Conservation (phyloP, 2,888 invertebrate genomes). For the Unio delphinus region DNA sequence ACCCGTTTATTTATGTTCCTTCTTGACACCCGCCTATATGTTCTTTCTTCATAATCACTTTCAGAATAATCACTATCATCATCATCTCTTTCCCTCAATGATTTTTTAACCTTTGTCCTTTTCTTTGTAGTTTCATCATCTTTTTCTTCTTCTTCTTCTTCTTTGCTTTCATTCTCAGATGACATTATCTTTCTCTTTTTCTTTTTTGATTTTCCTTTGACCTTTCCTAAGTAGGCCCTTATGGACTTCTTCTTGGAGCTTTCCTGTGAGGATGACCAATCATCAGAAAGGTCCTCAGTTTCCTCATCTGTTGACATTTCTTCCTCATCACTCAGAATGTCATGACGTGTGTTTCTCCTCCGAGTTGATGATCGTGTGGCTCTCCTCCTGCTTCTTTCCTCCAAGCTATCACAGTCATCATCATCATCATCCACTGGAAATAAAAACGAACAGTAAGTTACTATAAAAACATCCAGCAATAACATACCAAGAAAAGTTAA, state of each 20-base stretch:
- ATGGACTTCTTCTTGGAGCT: constrained; percentile 11
- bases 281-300: constrained; percentile 39
- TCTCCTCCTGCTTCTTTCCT: constrained; percentile 32
- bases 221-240: constrained; percentile 11
- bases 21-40: not conserved
- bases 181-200: constrained; percentile 19
- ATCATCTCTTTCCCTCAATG: constrained; percentile 15
- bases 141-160: constrained; percentile 8
- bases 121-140: constrained; percentile 9
- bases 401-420: constrained; percentile 58
- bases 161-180: constrained; percentile 17
- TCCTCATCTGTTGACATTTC: constrained; percentile 39
- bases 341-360: constrained; percentile 44
- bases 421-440: constrained; percentile 57
- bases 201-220: constrained; percentile 19
- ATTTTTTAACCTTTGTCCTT: constrained; percentile 25
- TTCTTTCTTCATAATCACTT: constrained; percentile 1
- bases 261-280: constrained; percentile 35
- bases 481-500: too few relatives aligned
- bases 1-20: constrained; percentile 15
- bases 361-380: constrained; percentile 43
- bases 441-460: constrained; percentile 4
- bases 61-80: constrained; percentile 2
- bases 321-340: constrained; percentile 51
- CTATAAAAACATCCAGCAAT: not conserved